Evolutionary conservation across 2,797 vertebrate genomes (phyloP).

Genomic region (Discoglossus pictus): DNA sequence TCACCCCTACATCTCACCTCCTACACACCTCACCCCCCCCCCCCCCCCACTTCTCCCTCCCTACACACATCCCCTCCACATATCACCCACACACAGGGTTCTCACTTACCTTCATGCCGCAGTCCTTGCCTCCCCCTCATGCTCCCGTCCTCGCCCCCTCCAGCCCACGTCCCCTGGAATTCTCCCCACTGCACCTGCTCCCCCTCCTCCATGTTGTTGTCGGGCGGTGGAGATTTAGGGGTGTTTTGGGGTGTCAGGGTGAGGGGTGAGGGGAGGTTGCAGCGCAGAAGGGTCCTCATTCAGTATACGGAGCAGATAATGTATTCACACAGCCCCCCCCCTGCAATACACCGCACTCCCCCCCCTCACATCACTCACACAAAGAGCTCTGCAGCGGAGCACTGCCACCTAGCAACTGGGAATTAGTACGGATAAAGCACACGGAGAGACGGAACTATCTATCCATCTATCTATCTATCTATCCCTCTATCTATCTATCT

Average conservation of each 20-base stretch:
- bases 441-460: not conserved
- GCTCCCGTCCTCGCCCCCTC: not conserved
- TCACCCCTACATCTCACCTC: too few relatives aligned
- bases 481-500: too few relatives aligned
- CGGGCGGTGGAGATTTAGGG: slow-evolving; percentile 1
- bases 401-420: slow-evolving; percentile 49
- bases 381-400: slow-evolving; percentile 24
- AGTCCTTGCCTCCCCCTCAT: slow-evolving; percentile 16
- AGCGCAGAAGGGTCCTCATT: slow-evolving; percentile 36
- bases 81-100: too few relatives aligned
- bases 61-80: too few relatives aligned
- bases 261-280: not conserved
- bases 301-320: slow-evolving; percentile 13
- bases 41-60: too few relatives aligned
- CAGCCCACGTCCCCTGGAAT: slow-evolving; percentile 30
- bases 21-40: too few relatives aligned
- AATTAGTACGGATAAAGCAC: slow-evolving; percentile 3
- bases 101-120: slow-evolving; percentile 34
- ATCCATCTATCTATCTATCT: too few relatives aligned
- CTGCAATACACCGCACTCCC: slow-evolving; percentile 26
- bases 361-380: slow-evolving; percentile 6
- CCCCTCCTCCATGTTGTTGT: not conserved
- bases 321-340: slow-evolving; percentile 36
- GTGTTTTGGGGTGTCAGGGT: too few relatives aligned
- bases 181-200: slow-evolving; percentile 31